These are phyloP conservation scores for Heteractis magnifica DNA, from an alignment of 92 coral and sea anemone species.

Conservation along the genomic window DNA sequence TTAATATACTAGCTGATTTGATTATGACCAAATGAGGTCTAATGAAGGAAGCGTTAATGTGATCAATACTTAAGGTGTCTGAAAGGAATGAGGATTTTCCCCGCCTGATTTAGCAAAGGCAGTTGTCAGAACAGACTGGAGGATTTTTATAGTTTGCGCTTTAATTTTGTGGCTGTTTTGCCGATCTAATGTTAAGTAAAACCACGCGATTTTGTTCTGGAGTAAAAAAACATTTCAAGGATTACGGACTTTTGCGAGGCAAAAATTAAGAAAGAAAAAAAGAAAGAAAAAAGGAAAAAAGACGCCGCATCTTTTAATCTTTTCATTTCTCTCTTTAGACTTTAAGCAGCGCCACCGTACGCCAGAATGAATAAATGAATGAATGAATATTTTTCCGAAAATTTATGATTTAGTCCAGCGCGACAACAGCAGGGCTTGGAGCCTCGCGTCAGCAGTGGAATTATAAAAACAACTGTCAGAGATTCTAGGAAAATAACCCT, in stretches of 20 bases:
- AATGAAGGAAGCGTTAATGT: not conserved
- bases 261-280: no score
- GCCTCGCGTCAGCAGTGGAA: no score
- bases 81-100: not conserved
- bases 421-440: no score
- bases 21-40: not conserved
- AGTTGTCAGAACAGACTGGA: not conserved
- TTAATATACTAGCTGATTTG: not conserved
- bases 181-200: not conserved
- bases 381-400: not conserved
- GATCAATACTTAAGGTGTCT: not conserved
- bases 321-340: no score
- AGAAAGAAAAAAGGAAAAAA: no score
- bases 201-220: not conserved
- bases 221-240: not conserved
- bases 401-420: no score
- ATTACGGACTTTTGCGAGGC: no score
- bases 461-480: no score
- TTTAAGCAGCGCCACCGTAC: no score
- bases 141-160: not conserved
- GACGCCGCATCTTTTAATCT: no score
- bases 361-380: not conserved
- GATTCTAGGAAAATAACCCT: no score
- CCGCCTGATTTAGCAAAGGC: not conserved
- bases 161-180: not conserved